These are phyloP conservation scores for Pristionchus arcanus DNA, from an alignment of 2,888 invertebrate species.

Conservation along the genomic window DNA sequence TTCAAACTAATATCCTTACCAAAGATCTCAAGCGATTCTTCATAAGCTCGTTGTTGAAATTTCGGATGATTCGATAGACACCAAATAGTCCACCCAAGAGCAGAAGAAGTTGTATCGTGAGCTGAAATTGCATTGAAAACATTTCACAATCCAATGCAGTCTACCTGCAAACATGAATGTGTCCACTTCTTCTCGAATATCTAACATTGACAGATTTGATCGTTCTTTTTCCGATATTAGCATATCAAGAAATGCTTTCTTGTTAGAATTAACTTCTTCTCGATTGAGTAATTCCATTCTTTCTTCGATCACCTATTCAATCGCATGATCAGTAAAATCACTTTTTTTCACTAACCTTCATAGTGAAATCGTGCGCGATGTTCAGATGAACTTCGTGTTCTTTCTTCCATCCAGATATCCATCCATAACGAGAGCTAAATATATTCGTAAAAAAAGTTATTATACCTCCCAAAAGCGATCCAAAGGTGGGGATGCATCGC, in stretches of 20 bases:
- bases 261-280: conserved; percentile 5
- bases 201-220: conserved; percentile 17
- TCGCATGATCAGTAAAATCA: background rate
- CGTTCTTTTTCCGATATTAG: conserved; percentile 25
- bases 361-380: conserved; percentile 46
- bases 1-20: background rate
- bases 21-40: conserved; percentile 57
- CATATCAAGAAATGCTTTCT: conserved; percentile 40
- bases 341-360: background rate
- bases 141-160: background rate
- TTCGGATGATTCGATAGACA: conserved; percentile 61
- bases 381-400: background rate
- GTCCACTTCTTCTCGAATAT: conserved; percentile 41
- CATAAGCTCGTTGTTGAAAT: conserved; percentile 61
- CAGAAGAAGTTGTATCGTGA: conserved; percentile 35
- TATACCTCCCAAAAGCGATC: background rate
- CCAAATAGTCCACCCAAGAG: conserved; percentile 28
- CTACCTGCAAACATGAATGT: conserved; percentile 53
- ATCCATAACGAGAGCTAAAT: background rate
- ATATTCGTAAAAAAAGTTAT: too few species aligned
- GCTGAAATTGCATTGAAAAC: background rate
- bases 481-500: background rate
- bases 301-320: conserved; percentile 42
- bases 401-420: conserved; percentile 4
- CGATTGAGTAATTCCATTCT: background rate